Conservation (phyloP, 1,140 invertebrate genomes). For the Ruditapes philippinarum region DNA sequence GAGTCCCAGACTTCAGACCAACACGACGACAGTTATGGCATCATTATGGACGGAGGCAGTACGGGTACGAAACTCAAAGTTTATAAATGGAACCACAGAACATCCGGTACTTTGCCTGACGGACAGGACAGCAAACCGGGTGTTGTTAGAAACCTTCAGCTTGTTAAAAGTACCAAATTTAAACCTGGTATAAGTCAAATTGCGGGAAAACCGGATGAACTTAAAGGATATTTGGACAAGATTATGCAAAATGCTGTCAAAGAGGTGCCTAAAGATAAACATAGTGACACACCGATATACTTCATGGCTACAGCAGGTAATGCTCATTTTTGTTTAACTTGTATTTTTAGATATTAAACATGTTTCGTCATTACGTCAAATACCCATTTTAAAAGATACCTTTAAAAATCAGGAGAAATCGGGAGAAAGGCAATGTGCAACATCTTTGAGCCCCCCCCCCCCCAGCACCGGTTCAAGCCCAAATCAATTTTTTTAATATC, state of each 20-base stretch:
- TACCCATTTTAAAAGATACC: too few species aligned
- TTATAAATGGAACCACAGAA: constrained; percentile 70
- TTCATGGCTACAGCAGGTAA: constrained; percentile 88
- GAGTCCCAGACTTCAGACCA: not conserved
- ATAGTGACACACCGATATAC: constrained; percentile 84
- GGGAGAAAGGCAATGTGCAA: too few species aligned
- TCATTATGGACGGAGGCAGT: constrained; percentile 81
- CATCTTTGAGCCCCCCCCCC: too few species aligned
- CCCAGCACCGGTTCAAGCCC: too few species aligned
- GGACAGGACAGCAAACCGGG: not conserved
- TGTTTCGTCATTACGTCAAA: too few species aligned
- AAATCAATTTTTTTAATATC: too few species aligned
- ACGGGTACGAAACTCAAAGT: constrained; percentile 81
- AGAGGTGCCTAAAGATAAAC: constrained; percentile 79
- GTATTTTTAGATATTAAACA: too few species aligned
- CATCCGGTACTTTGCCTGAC: not conserved
- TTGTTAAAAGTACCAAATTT: constrained; percentile 68
- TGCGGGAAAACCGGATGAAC: constrained; percentile 54
- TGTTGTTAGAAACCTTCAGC: constrained; percentile 48
- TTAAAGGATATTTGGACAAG: constrained; percentile 70
- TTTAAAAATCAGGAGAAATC: too few species aligned
- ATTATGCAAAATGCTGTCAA: constrained; percentile 77
- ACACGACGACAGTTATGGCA: constrained; percentile 70
- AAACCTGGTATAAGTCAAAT: constrained; percentile 75
- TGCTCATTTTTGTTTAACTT: too few species aligned